These are phyloP conservation scores for Allolobophora icterica DNA, from an alignment of 2,888 invertebrate genomes.

Conservation along the genomic window DNA sequence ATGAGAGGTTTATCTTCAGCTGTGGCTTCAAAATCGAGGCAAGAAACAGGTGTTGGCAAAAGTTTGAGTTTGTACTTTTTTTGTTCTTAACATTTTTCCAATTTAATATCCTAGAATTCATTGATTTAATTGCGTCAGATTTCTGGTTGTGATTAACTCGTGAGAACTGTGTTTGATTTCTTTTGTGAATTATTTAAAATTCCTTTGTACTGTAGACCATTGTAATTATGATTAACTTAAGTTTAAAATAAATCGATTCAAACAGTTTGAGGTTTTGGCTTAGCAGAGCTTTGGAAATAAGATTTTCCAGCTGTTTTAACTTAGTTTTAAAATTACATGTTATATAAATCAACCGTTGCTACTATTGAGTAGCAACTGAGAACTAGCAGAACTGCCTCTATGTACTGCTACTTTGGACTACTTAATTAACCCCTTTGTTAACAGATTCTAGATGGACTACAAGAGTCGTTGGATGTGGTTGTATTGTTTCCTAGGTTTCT, in stretches of 20 bases:
- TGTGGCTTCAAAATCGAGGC: neutral
- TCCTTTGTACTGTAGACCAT: neutral
- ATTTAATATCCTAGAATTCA: neutral
- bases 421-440: neutral
- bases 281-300: too few relatives aligned
- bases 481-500: too few relatives aligned
- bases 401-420: neutral
- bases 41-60: neutral
- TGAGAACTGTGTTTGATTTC: neutral
- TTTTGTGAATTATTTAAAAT: neutral
- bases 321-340: neutral
- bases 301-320: neutral
- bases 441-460: neutral
- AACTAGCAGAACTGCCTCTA: neutral
- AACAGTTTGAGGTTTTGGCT: neutral
- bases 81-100: neutral
- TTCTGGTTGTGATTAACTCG: neutral
- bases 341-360: neutral
- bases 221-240: conserved; percentile 3
- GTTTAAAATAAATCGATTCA: neutral
- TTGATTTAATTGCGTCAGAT: neutral
- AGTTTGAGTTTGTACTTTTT: neutral
- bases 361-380: neutral
- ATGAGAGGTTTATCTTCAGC: neutral
- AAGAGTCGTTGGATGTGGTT: neutral